Evolutionary conservation across 2,888 invertebrate genomes (phyloP).

Genomic region (Patella caerulea): DNA sequence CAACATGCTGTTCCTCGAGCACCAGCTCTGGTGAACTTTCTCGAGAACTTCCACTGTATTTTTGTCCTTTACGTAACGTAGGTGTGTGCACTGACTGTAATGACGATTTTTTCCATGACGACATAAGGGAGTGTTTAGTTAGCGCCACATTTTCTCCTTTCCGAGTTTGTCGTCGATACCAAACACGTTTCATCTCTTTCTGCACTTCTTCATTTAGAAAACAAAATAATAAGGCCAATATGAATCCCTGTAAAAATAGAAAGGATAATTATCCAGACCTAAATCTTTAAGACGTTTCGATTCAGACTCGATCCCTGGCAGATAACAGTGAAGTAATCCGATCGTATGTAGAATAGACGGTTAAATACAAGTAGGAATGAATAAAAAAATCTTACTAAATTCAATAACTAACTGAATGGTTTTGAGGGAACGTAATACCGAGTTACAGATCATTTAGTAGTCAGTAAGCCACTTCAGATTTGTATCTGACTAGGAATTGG

Average conservation of each 20-base stretch:
- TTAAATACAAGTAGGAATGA: too few relatives aligned
- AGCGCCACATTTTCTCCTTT: conserved; percentile 21
- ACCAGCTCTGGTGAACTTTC: neutral
- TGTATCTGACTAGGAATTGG: too few relatives aligned
- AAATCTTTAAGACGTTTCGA: neutral
- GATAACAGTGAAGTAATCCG: too few relatives aligned
- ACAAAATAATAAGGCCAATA: conserved; percentile 80
- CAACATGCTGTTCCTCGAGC: neutral
- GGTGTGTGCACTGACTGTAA: neutral
- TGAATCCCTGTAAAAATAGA: conserved; percentile 76
- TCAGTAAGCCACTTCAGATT: too few relatives aligned
- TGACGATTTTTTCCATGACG: conserved; percentile 14
- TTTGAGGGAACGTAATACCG: too few relatives aligned
- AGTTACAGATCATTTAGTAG: too few relatives aligned
- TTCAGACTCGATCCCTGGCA: too few relatives aligned
- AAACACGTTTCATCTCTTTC: conserved; percentile 32
- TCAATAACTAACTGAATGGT: too few relatives aligned
- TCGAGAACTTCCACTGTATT: neutral
- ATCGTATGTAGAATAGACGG: too few relatives aligned
- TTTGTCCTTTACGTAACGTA: neutral
- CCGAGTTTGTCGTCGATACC: conserved; percentile 30
- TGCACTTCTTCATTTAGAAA: conserved; percentile 78
- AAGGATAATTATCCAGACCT: neutral
- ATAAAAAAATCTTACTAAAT: too few relatives aligned
- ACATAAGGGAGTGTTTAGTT: neutral